A percentile compares a stretch with the other conserved stretches of the same genome.
phyloP scores from a whole-genome alignment of 2,113 vertebrate genomes.

The Ptyas mucosa region DNA sequence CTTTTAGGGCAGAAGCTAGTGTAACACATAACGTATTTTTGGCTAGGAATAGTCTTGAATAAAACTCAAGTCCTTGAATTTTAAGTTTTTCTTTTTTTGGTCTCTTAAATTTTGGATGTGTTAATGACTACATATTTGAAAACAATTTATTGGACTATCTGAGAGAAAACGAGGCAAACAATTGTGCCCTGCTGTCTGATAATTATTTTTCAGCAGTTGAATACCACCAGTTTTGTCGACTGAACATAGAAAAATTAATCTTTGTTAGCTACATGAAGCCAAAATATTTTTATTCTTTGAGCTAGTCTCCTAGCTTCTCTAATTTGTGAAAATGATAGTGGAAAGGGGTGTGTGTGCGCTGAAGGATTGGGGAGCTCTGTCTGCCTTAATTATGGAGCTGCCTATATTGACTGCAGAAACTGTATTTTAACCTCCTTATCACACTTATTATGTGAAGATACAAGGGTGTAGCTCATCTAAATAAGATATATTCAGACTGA shows the following conservation, averaged over 20 bases:
- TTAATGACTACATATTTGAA: constrained; percentile 59
- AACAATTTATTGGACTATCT: constrained; percentile 51
- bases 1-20: constrained; percentile 63
- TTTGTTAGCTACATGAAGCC: constrained; percentile 63
- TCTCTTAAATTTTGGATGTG: constrained; percentile 67
- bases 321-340: constrained; percentile 68
- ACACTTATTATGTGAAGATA: background rate
- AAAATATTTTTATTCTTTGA: constrained; percentile 73
- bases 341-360: constrained; percentile 63
- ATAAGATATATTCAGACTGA: constrained; percentile 55
- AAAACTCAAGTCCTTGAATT: constrained; percentile 68
- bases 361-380: background rate
- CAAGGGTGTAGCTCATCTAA: background rate
- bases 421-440: constrained; percentile 37
- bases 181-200: constrained; percentile 32
- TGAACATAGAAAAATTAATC: constrained; percentile 63
- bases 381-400: constrained; percentile 57
- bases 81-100: constrained; percentile 53
- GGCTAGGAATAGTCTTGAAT: constrained; percentile 73
- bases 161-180: constrained; percentile 54
- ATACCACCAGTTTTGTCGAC: constrained; percentile 40
- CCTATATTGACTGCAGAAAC: constrained; percentile 63
- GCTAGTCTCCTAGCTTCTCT: constrained; percentile 60
- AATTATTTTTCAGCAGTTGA: constrained; percentile 53
- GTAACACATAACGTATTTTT: constrained; percentile 57